phyloP scores from a whole-genome alignment of 1,140 invertebrate species.

The Drosophila sucinea region DNA sequence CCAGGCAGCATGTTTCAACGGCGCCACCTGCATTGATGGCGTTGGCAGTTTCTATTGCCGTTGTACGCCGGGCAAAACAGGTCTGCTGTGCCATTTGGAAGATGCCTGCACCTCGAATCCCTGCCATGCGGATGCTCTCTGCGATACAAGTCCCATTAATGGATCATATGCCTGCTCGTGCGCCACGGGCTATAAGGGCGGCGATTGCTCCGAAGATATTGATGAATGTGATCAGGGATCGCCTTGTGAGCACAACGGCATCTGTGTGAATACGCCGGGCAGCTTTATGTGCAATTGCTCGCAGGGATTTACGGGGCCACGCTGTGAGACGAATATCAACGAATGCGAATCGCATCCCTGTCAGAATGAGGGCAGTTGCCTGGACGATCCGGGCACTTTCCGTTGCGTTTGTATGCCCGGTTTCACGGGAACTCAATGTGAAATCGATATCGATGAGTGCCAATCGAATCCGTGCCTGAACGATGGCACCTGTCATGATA shows the following conservation, averaged over 20 bases:
- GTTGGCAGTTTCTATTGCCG: constrained; percentile 97
- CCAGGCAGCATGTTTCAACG: constrained; percentile 96
- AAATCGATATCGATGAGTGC: constrained; percentile 96
- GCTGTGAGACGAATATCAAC: constrained; percentile 96
- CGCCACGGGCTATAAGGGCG: constrained; percentile 94
- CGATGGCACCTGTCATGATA: constrained; percentile 92
- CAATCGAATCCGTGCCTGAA: constrained; percentile 94
- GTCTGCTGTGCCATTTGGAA: constrained; percentile 96
- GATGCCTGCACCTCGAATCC: constrained; percentile 98
- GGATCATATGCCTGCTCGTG: constrained; percentile 97
- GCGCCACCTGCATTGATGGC: constrained; percentile 97
- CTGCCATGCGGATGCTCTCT: constrained; percentile 96
- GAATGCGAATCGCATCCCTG: constrained; percentile 98
- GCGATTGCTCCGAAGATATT: constrained; percentile 96
- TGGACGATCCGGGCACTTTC: constrained; percentile 97
- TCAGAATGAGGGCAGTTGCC: constrained; percentile 96
- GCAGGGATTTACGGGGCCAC: constrained; percentile 94
- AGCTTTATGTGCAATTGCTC: constrained; percentile 96
- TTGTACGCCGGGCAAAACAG: constrained; percentile 97
- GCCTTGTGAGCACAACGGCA: constrained; percentile 95
- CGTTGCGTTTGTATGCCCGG: constrained; percentile 98
- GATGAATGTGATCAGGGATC: constrained; percentile 97
- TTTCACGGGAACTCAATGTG: constrained; percentile 95
- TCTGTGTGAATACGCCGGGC: constrained; percentile 97
- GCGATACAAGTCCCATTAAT: constrained; percentile 97